Evolutionary conservation across 1,140 invertebrate species (phyloP).

Genomic region (Maconellicoccus hirsutus): DNA sequence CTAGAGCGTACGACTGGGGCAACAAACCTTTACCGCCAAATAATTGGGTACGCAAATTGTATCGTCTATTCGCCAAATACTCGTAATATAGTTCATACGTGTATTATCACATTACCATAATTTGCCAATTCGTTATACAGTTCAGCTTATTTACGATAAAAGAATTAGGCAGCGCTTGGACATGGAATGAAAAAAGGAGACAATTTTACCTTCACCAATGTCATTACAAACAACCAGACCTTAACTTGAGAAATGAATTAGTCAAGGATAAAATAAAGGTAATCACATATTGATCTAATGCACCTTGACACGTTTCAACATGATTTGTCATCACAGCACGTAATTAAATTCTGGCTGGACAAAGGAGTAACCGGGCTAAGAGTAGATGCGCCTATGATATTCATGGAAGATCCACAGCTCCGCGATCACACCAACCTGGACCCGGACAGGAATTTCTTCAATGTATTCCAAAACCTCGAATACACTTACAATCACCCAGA

Average conservation of each 20-base stretch:
- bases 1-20: slow-evolving; percentile 37
- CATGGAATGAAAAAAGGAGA: slow-evolving; percentile 48
- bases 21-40: slow-evolving; percentile 36
- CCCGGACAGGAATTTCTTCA: too few relatives aligned
- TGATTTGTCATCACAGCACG: slow-evolving; percentile 32
- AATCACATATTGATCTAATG: neutral
- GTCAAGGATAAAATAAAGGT: slow-evolving; percentile 23
- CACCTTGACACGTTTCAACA: too few relatives aligned
- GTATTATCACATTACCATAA: neutral
- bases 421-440: too few relatives aligned
- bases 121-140: slow-evolving; percentile 33
- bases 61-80: neutral
- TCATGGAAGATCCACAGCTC: too few relatives aligned
- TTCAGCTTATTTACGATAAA: slow-evolving; percentile 48
- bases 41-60: slow-evolving; percentile 43
- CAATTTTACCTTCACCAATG: slow-evolving; percentile 67
- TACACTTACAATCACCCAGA: too few relatives aligned
- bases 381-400: slow-evolving; percentile 42
- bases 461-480: too few relatives aligned
- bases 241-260: slow-evolving; percentile 41
- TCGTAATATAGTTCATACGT: neutral
- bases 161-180: slow-evolving; percentile 57
- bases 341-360: slow-evolving; percentile 48
- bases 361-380: slow-evolving; percentile 57
- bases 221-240: slow-evolving; percentile 53